Base-by-base conservation (phyloP, 2,113 vertebrate species). In the Poeciliopsis occidentalis region DNA sequence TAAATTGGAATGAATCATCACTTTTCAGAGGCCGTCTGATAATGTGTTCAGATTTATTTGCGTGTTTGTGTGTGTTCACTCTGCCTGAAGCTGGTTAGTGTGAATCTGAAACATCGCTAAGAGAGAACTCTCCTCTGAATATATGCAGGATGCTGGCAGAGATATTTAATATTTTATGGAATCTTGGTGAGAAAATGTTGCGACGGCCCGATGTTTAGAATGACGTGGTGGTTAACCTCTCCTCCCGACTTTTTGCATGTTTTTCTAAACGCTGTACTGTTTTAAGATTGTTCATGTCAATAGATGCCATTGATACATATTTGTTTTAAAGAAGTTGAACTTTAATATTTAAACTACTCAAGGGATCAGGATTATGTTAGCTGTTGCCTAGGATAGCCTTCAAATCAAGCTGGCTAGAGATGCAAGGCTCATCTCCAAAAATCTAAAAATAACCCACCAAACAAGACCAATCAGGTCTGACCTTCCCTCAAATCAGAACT, bases 1-100 rank as follows among this genome's bases (percentile, higher is more conserved):
- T 70, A 54, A 74, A 81, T 81, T 44, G 71, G 73, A 78, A 80
- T 87, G 73, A 85, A 57, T 89, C 71, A 75, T 68, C 37, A 60
- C 31, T 78, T 86, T 71, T 60, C 79, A 37, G 8, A n/a, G 24
- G 65, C 22, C 68, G 32, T 51, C 8, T 69, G 44, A 1, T 5
- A 60, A 34, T 66, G 61, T 69, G 71, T 76, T 39, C n/a, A 39
- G 8, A 69, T 13, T 12, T 34, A 3, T 29, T 17, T 71, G 41
- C n/a, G 76, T 63, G 67, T 32, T 44, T 44, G 24, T 24, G 22
- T 69, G 69, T 62, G 31, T 47, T 37, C 37, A 19, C n/a, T 37
- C 12, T 4, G 6, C 24, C 17, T 12, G 17, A 44, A 31, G 66
- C 26, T 30, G 17, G 3, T 34, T 7, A 60, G 32, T 32, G 47